Evolutionary conservation across 2,113 vertebrate species (phyloP).

Genomic region (Protobothrops flavoviridis): DNA sequence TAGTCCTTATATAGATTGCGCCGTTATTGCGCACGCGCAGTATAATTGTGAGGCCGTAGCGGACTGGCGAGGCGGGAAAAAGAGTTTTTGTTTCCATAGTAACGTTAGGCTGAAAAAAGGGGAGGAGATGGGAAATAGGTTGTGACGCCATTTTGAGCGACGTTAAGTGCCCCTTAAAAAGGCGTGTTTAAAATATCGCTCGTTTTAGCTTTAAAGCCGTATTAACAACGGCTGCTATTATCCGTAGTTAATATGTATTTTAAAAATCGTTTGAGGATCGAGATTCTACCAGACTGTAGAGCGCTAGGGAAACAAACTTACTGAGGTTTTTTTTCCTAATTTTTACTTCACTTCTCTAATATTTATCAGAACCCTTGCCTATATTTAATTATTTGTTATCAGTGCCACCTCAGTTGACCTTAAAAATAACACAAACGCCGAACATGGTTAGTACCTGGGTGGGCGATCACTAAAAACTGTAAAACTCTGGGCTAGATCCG

Average conservation of each 20-base stretch:
- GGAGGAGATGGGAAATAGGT: neutral
- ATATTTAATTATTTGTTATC: neutral
- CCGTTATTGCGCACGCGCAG: constrained; percentile 19
- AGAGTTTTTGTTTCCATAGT: neutral
- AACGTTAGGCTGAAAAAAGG: neutral
- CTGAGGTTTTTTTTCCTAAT: neutral
- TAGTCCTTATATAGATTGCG: neutral
- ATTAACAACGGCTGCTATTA: neutral
- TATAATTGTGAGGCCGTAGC: neutral
- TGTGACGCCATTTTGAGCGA: neutral
- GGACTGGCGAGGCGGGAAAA: constrained; percentile 6
- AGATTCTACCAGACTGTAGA: neutral
- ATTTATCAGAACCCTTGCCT: neutral
- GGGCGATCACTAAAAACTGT: neutral
- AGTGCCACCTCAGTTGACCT: neutral
- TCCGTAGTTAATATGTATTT: neutral
- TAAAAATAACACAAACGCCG: neutral
- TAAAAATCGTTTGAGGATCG: neutral
- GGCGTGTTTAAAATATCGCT: neutral
- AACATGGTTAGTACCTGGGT: neutral
- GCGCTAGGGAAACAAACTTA: neutral
- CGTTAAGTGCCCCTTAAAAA: neutral
- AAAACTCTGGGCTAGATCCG: neutral
- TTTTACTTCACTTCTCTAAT: neutral
- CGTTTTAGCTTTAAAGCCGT: neutral